Evolutionary conservation across 2,113 vertebrate genomes (phyloP).

Genomic region (Forbesichthys papilliferus): DNA sequence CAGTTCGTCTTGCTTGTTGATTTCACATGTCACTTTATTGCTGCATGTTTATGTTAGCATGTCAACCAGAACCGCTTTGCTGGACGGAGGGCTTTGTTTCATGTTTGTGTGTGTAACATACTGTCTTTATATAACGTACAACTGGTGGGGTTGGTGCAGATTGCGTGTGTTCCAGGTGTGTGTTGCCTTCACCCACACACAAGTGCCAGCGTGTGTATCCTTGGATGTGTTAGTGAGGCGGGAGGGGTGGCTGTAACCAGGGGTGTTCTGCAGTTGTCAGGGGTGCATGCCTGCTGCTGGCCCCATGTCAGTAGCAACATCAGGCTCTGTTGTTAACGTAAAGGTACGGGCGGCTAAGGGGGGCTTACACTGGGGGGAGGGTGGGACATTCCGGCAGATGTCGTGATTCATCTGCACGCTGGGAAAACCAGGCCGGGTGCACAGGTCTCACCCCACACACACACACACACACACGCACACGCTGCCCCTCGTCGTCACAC

Average conservation of each 20-base stretch:
- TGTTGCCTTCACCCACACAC: no score
- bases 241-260: constrained; percentile 4
- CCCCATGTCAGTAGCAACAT: constrained; percentile 66
- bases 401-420: constrained; percentile 67
- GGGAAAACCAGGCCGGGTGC: constrained; percentile 59
- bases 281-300: constrained; percentile 40
- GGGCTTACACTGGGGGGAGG: constrained; percentile 49
- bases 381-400: constrained; percentile 70
- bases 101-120: constrained; percentile 15
- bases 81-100: constrained; percentile 23
- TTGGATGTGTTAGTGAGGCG: neutral
- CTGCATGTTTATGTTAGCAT: neutral
- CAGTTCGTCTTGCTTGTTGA: constrained; percentile 25
- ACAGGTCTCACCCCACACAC: constrained; percentile 43
- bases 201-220: no score
- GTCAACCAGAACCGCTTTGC: constrained; percentile 17
- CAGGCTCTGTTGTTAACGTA: constrained; percentile 51
- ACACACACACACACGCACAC: neutral
- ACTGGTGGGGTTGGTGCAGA: neutral
- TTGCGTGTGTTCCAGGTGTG: constrained; percentile 9
- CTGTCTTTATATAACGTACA: no score
- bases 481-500: constrained; percentile 28
- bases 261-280: constrained; percentile 15
- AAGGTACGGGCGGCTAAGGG: constrained; percentile 44
- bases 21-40: constrained; percentile 8